phyloP scores from a whole-genome alignment of 2,888 invertebrate genomes.

The Bombylius discolor region DNA sequence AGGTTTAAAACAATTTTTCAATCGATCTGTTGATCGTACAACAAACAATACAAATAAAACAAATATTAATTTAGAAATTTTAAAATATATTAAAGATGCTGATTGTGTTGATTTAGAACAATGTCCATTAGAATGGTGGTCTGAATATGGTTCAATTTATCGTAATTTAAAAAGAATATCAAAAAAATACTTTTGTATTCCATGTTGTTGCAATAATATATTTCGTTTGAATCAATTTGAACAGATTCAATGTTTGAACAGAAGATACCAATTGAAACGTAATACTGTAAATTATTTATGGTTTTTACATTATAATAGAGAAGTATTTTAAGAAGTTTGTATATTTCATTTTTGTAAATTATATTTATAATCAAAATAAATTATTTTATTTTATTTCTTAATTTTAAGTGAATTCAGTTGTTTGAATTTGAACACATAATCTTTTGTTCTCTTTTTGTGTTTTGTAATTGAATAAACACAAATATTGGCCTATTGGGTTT shows the following conservation, averaged over 20 bases:
- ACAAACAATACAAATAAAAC: neutral
- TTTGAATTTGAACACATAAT: no score
- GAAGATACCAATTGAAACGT: neutral
- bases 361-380: no score
- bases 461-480: no score
- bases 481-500: no score
- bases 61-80: conserved; percentile 19
- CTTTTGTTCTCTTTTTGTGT: no score
- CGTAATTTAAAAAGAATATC: conserved; percentile 20
- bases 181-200: conserved; percentile 20
- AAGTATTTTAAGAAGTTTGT: neutral
- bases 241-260: neutral
- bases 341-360: no score
- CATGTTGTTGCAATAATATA: conserved; percentile 19
- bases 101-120: conserved; percentile 20
- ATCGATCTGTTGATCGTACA: conserved; percentile 11
- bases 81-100: conserved; percentile 18
- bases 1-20: conserved; percentile 22
- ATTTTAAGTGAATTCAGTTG: no score
- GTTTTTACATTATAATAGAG: conserved; percentile 4
- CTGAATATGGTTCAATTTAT: conserved; percentile 18
- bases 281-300: conserved; percentile 1
- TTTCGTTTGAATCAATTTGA: conserved; percentile 8
- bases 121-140: conserved; percentile 25
- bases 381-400: no score